These are phyloP conservation scores for Drosophila mayri DNA, from an alignment of 1,140 invertebrate genomes.

Conservation along the genomic window DNA sequence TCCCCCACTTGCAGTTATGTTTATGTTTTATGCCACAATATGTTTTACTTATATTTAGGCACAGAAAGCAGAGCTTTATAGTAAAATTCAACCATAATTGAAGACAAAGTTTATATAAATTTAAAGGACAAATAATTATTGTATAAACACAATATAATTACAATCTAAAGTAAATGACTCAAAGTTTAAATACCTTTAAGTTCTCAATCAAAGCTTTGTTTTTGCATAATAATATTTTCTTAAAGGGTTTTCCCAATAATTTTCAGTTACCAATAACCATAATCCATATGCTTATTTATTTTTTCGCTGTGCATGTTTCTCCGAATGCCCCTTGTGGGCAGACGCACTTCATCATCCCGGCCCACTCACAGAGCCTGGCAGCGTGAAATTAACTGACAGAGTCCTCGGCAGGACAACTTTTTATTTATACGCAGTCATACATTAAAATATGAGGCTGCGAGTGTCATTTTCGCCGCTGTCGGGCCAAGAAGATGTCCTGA, in stretches of 20 bases:
- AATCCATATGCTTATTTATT: background rate
- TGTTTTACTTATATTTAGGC: slow-evolving; percentile 20
- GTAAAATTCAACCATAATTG: background rate
- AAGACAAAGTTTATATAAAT: too few species aligned
- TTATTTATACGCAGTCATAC: slow-evolving; percentile 77
- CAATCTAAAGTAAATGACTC: background rate
- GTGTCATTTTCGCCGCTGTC: slow-evolving; percentile 66
- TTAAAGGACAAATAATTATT: background rate
- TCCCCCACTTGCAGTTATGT: slow-evolving; percentile 31
- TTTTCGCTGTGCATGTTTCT: slow-evolving; percentile 14
- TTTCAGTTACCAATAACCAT: background rate
- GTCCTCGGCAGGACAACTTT: slow-evolving; percentile 61
- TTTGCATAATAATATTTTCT: too few species aligned
- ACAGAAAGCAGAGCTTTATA: background rate
- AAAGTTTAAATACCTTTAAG: background rate
- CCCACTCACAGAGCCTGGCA: slow-evolving; percentile 73
- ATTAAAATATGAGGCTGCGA: slow-evolving; percentile 72
- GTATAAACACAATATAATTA: background rate
- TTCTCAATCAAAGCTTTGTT: too few species aligned
- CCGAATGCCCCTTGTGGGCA: slow-evolving; percentile 30
- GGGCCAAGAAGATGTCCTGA: slow-evolving; percentile 47
- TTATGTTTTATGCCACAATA: slow-evolving; percentile 31
- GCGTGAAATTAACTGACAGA: slow-evolving; percentile 81
- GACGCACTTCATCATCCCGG: slow-evolving; percentile 75
- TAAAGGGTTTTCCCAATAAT: background rate